phyloP scores from a whole-genome alignment of 2,888 invertebrate species.

The Resseliella maxima region DNA sequence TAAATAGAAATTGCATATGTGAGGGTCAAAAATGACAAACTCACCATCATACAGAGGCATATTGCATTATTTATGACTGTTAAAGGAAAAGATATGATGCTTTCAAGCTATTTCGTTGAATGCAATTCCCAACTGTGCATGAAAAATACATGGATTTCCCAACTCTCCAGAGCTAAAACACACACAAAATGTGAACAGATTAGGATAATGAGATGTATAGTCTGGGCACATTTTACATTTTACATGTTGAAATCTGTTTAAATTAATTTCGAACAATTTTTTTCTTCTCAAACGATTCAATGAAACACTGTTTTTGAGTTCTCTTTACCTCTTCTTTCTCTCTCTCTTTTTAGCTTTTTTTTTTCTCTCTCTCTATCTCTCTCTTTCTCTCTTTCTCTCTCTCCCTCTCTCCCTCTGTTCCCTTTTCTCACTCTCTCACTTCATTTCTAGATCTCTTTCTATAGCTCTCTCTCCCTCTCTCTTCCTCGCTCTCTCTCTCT shows the following conservation, averaged over 20 bases:
- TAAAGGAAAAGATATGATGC: too few relatives aligned
- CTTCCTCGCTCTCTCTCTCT: too few relatives aligned
- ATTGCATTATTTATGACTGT: not conserved
- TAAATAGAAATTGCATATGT: not conserved
- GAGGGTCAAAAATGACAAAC: not conserved
- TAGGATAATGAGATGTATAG: not conserved
- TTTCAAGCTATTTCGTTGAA: not conserved
- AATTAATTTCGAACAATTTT: not conserved
- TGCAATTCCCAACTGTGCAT: not conserved
- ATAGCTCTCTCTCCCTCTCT: too few relatives aligned
- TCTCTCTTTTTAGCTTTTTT: too few relatives aligned
- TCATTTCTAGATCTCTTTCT: too few relatives aligned
- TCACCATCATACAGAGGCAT: not conserved
- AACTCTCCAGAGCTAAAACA: not conserved
- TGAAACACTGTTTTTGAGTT: too few relatives aligned
- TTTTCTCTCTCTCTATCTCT: too few relatives aligned
- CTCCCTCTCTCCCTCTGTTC: too few relatives aligned
- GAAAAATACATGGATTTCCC: not conserved
- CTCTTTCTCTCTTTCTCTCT: too few relatives aligned
- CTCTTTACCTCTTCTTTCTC: too few relatives aligned
- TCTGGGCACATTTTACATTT: not conserved
- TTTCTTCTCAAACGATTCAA: too few relatives aligned
- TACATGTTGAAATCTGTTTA: not conserved
- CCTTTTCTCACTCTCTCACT: too few relatives aligned
- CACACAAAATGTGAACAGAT: not conserved